phyloP scores from a whole-genome alignment of 2,113 vertebrate species.

The Malurus elegans region DNA sequence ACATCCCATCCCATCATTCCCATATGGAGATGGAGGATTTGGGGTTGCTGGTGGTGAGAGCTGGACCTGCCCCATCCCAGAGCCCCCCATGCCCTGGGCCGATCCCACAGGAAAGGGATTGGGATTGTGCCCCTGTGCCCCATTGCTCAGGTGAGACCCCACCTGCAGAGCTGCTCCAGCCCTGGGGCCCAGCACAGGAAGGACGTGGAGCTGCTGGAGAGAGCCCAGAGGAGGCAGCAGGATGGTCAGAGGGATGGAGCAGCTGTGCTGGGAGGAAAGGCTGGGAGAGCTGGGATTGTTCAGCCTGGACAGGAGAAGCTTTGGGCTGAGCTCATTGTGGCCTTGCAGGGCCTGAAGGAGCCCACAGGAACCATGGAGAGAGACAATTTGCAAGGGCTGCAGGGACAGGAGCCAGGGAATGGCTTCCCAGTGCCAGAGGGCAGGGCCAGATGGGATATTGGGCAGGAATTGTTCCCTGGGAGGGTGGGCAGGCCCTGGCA shows the following conservation, averaged over 20 bases:
- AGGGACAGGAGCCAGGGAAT: no score
- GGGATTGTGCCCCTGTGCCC: background rate
- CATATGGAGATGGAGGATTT: background rate
- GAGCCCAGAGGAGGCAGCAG: background rate
- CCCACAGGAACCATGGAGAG: no score
- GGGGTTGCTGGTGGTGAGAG: background rate
- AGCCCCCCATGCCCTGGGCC: fast-evolving
- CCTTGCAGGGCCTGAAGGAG: no score
- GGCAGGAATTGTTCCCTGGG: background rate
- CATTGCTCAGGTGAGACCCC: background rate
- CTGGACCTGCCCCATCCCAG: background rate
- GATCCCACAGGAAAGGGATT: background rate
- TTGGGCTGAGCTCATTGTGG: no score
- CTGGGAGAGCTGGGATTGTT: no score
- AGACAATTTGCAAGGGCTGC: no score
- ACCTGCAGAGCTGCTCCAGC: background rate
- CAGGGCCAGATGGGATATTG: background rate
- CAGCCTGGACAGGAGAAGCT: no score
- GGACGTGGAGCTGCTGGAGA: background rate
- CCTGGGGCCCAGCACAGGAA: background rate
- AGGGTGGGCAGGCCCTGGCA: background rate
- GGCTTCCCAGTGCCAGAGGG: no score
- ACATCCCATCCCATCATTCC: background rate
- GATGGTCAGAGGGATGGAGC: no score
- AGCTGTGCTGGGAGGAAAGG: no score